phyloP scores from a whole-genome alignment of 2,797 vertebrate genomes.

The Rhinogobio ventralis region DNA sequence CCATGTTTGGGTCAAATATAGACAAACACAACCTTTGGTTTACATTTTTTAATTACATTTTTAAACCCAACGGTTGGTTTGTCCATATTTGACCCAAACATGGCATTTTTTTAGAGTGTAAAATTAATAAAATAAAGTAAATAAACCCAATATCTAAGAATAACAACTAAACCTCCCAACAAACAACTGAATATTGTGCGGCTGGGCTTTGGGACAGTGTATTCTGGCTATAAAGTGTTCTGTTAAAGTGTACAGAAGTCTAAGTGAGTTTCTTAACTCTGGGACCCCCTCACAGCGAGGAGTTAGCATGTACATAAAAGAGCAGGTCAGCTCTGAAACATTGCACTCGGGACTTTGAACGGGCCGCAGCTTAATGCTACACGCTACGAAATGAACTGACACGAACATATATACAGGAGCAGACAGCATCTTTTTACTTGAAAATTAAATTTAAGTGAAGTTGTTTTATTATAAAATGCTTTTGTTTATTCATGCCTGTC shows the following conservation, averaged over 20 bases:
- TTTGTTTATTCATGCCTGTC: background rate
- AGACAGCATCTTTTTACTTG: conserved; percentile 66
- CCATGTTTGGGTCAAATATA: background rate
- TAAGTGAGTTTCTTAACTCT: conserved; percentile 84
- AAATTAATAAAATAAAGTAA: background rate
- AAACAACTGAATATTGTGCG: conserved; percentile 30
- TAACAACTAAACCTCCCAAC: background rate
- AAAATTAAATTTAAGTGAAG: conserved; percentile 67
- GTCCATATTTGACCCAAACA: background rate
- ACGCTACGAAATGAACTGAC: conserved; percentile 69
- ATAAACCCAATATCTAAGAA: background rate
- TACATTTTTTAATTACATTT: background rate
- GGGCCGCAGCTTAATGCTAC: conserved; percentile 67
- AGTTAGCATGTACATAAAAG: conserved; percentile 81
- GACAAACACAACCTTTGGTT: background rate
- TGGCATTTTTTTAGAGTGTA: background rate
- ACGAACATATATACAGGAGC: conserved; percentile 70
- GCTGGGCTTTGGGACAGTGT: conserved; percentile 63
- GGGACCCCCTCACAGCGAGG: conserved; percentile 83
- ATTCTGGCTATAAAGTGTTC: conserved; percentile 62
- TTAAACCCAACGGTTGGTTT: background rate
- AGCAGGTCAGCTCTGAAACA: conserved; percentile 73
- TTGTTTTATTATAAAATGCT: background rate
- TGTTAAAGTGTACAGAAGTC: conserved; percentile 71
- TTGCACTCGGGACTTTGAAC: conserved; percentile 76